Base-by-base conservation (phyloP, 2,888 invertebrate species). In the Agrochola macilenta region DNA sequence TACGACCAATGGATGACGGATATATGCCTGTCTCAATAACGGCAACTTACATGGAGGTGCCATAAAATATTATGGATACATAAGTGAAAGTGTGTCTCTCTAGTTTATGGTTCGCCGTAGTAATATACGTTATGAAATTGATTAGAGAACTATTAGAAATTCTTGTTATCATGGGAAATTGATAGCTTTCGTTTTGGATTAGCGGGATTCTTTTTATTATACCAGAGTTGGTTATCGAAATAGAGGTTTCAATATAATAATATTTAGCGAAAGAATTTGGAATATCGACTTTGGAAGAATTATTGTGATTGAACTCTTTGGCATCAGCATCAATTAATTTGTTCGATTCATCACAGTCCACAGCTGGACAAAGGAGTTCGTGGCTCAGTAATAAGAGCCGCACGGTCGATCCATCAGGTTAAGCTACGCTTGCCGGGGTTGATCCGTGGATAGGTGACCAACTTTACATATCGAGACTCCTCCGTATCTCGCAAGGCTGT, bases 71-170 rank as follows among this genome's bases (percentile, higher is more conserved):
- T 69, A 82, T 79, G 57, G 72, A 58, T 35, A 69, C 71, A 73
- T 82, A 60, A 88, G 88, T 88, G 88, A 88, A 88, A 88, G 88
- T 88, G 60, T 69, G 69, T 71, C 70, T 65, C 74, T 61, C 61
- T 74, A 60, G 68, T 76, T 80, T 78, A 83, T 85, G 68, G 57
- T 72, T 66, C 14, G 39, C 61, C 39, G 63, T 66, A 69, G 73
- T 63, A 58, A 75, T 79, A 76, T 76, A 84, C 70, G 81, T 84
- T 87, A 84, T 76, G 81, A 83, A 88, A 88, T 86, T 80, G 88
- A 88, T 88, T 86, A 88, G 63, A 20, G 46, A 61, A 69, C 39
- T 73, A 61, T 71, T 77, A 81, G 78, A 83, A 85, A 83, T 81
- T 81, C 69, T 74, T 63, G 69, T 76, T 76, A 57, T 79, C 60